A percentile compares a stretch with the other conserved stretches of the same genome.
Evolutionary conservation across 2,797 vertebrate species (phyloP).

Genomic region (Podarcis siculus): DNA sequence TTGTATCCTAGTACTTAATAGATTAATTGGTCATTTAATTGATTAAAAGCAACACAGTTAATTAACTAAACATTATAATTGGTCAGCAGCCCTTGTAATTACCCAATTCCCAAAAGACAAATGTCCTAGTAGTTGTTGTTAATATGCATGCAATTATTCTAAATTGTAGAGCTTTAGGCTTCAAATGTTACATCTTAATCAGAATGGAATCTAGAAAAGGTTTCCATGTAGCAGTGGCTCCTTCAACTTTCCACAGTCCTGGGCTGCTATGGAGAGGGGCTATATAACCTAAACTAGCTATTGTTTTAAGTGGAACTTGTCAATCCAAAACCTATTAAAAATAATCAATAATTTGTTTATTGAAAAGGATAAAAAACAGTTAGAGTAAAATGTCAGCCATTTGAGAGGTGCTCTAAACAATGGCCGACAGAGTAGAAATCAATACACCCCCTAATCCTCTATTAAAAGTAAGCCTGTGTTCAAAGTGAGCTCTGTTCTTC

Average conservation of each 20-base stretch:
- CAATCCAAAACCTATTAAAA: not conserved
- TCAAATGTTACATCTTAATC: slow-evolving; percentile 12
- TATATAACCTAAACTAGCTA: not conserved
- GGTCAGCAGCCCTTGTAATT: slow-evolving; percentile 40
- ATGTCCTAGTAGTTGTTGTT: slow-evolving; percentile 17
- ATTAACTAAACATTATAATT: slow-evolving; percentile 47
- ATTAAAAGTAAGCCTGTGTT: not conserved
- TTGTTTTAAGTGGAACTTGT: not conserved
- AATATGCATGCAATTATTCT: slow-evolving; percentile 25
- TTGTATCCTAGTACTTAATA: slow-evolving; percentile 23
- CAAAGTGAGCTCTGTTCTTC: not conserved
- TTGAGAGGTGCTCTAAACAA: slow-evolving; percentile 8
- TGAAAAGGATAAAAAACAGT: not conserved
- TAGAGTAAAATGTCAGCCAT: slow-evolving; percentile 24
- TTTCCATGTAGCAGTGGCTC: not conserved
- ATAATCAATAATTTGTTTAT: not conserved
- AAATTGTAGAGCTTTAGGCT: slow-evolving; percentile 21
- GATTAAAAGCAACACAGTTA: slow-evolving; percentile 33
- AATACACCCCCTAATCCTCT: not conserved
- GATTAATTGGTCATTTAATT: slow-evolving; percentile 38
- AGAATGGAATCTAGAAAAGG: not conserved
- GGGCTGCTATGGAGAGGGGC: not conserved
- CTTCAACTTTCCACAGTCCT: rapidly evolving
- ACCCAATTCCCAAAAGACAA: slow-evolving; percentile 34
- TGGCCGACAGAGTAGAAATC: not conserved